phyloP scores from a whole-genome alignment of 2,113 vertebrate species.

The Cranoglanis bouderius region DNA sequence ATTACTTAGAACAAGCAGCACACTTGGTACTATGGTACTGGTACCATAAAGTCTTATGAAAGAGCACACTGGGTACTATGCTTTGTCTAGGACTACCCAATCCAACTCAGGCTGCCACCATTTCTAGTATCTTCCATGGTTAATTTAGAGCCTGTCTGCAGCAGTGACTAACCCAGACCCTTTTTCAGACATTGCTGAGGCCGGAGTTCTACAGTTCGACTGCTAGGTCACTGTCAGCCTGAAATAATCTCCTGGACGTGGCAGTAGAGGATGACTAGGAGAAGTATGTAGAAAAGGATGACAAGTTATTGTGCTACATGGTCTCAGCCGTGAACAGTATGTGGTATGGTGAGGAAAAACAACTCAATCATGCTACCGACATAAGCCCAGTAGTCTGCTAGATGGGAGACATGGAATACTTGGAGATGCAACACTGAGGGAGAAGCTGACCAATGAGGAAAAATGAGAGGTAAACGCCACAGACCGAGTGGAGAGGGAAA shows the following conservation, averaged over 20 bases:
- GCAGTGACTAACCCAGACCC: not conserved
- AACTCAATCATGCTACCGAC: not conserved
- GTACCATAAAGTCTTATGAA: not conserved
- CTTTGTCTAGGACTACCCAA: too few species aligned
- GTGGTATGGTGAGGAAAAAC: not conserved
- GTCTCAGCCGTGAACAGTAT: not conserved
- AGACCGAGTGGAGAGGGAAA: too few species aligned
- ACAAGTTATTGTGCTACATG: not conserved
- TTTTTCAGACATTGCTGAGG: not conserved
- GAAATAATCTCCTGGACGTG: not conserved
- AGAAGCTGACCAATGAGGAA: not conserved
- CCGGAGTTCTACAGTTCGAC: not conserved
- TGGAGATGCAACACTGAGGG: not conserved
- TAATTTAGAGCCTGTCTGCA: not conserved
- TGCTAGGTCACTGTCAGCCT: not conserved
- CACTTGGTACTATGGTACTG: not conserved
- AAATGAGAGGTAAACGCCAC: not conserved
- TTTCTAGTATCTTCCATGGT: too few species aligned
- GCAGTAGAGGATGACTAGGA: not conserved
- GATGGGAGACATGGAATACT: not conserved
- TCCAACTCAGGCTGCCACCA: too few species aligned
- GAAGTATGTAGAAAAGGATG: not conserved
- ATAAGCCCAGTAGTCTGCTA: not conserved
- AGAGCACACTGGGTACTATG: too few species aligned
- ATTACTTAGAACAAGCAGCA: not conserved